Percentiles rank a stretch among this genome's conserved stretches.
Conservation (phyloP, 2,797 vertebrate genomes). For the Tokudaia muenninki region DNA sequence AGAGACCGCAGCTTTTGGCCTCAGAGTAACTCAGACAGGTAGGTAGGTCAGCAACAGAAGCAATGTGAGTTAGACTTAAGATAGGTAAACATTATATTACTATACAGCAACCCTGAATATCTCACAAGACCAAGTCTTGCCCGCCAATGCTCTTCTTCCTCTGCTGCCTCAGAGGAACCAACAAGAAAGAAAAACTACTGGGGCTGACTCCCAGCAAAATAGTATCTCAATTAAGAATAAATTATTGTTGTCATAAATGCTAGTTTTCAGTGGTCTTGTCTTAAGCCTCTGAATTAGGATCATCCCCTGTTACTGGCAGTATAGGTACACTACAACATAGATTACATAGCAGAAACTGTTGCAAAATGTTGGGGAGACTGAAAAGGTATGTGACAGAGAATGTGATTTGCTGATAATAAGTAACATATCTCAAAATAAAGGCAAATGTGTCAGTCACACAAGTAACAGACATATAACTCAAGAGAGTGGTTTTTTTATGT, state of each 20-base stretch:
- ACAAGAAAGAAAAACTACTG: too few species aligned
- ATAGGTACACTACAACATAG: background rate
- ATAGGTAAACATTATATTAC: too few species aligned
- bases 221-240: too few species aligned
- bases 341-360: background rate
- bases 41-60: too few species aligned
- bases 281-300: conserved; percentile 23
- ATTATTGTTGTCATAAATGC: background rate
- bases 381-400: background rate
- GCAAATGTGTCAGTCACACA: background rate
- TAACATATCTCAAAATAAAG: background rate
- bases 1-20: too few species aligned
- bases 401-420: background rate
- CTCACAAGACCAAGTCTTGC: too few species aligned
- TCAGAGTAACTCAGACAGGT: too few species aligned
- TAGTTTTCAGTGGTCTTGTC: background rate
- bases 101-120: too few species aligned
- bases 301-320: background rate
- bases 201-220: too few species aligned
- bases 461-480: background rate
- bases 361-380: background rate
- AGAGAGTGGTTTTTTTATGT: background rate
- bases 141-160: too few species aligned
- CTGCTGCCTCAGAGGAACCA: too few species aligned
- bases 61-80: too few species aligned